phyloP scores from a whole-genome alignment of 2,797 vertebrate species.

The Margarornis squamiger region DNA sequence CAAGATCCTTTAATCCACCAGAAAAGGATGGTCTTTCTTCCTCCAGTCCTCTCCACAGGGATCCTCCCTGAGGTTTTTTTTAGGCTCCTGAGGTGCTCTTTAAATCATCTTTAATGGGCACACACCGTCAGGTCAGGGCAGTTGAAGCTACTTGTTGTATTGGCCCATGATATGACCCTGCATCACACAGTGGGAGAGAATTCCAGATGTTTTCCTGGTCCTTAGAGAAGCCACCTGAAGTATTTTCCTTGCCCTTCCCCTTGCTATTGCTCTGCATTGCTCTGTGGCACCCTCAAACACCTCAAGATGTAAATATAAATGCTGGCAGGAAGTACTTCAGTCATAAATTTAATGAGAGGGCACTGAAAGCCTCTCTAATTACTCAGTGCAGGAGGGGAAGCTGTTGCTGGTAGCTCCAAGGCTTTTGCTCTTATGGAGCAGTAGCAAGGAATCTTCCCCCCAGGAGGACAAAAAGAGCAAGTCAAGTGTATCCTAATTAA shows the following conservation, averaged over 20 bases:
- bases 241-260: neutral
- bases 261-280: neutral
- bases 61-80: neutral
- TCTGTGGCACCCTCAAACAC: neutral
- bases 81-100: neutral
- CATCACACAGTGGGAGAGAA: neutral
- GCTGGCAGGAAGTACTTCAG: constrained; percentile 2
- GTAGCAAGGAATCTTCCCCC: neutral
- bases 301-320: neutral
- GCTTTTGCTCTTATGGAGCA: neutral
- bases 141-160: neutral
- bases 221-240: neutral
- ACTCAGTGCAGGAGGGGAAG: neutral
- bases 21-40: neutral
- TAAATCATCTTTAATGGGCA: neutral
- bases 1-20: neutral
- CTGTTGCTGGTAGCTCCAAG: neutral
- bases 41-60: neutral
- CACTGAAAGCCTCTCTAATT: constrained; percentile 21
- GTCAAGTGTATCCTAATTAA: neutral
- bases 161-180: neutral
- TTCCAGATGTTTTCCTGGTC: neutral
- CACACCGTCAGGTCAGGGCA: neutral
- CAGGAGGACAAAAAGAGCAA: neutral
- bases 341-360: constrained; percentile 23